Evolutionary conservation across 1,140 invertebrate genomes (phyloP), one percentile per base, ranked within the genome.

Genomic region (Venustaconcha ellipsiformis): DNA sequence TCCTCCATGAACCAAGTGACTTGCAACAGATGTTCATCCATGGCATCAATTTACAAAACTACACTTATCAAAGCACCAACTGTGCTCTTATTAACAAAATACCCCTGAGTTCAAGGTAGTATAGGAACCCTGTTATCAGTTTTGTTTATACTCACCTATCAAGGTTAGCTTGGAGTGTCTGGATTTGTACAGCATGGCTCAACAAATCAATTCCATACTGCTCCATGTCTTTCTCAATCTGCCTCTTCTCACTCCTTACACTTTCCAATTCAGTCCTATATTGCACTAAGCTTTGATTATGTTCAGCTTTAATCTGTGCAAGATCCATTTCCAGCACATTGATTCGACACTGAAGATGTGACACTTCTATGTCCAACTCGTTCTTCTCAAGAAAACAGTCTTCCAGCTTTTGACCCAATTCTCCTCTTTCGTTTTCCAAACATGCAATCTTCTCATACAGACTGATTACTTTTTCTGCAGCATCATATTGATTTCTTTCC

Each of bases 291-390:
- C 68, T 57, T 37, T 63, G 13, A 17, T 77, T 64, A 15, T 56
- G 62, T n/a, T 77, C 75, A 15, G 72, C 20, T 26, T 72, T 70
- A 12, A 60, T 12, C 65, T 77, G 69, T 14, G 60, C 65, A 62
- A 48, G 59, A 69, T 77, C 75, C 75, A 77, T 77, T 48, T 77
- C 75, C 57, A 77, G 58, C 64, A 77, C 75, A 67, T 77, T 77
- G 57, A 77, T 68, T 56, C 75, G 68, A 48, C 75, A 71, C 18
- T 77, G 70, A 18, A 77, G 75, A n/a, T 71, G 72, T n/a, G 75
- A 69, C 57, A 77, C 64, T 65, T 77, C 75, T 2, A 77, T 77
- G 64, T 77, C 75, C 2, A 77, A 57, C 30, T 77, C 75, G 37
- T 69, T 57, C 30, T 77, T 77, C n/a, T 77, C 75, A 48, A 65